Evolutionary conservation across 2,888 invertebrate species (phyloP), one percentile per base, ranked within the genome.

Genomic region (Bhutanitis thaidina): DNA sequence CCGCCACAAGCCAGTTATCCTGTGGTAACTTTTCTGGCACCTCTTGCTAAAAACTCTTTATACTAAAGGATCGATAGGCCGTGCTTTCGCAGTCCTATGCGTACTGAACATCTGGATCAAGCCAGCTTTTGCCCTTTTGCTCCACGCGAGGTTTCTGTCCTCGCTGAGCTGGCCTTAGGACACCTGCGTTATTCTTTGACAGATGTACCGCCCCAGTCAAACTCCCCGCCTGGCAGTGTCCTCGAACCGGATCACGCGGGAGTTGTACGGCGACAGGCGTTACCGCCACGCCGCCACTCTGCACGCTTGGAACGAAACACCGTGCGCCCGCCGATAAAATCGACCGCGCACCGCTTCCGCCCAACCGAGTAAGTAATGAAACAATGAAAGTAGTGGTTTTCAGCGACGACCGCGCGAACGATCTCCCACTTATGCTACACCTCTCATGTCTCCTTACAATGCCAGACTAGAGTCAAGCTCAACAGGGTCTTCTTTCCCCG

Each of bases 101-200:
- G 20, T 20, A 20, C 20, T 20, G 20, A 20, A 20, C 20, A 20
- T 20, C 20, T 20, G 20, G 20, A 20, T 20, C 20, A n/a, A n/a
- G n/a, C n/a, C n/a, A n/a, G 20, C 20, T 20, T 20, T 3, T 20
- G 20, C 5, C 5, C 91, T 92, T 93, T 91, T 92, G 89, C 91
- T 92, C 92, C 87, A 92, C 90, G 91, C 84, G 91, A 92, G 92
- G 91, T 93, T 93, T 93, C 92, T 91, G 20, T 92, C 91, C 92
- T 91, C 86, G 75, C 87, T 90, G 91, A 91, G 90, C 90, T 87
- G 79, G 77, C 90, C 37, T 44, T 91, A 89, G 91, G 91, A 90
- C 87, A 90, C 87, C 91, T 91, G 90, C 90, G 90, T 91, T 92
- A 91, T 90, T 84, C 71, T 91, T 92, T 91, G 90, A 91, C 90